phyloP scores from a whole-genome alignment of 2,888 invertebrate genomes.

The Julus scanicus region DNA sequence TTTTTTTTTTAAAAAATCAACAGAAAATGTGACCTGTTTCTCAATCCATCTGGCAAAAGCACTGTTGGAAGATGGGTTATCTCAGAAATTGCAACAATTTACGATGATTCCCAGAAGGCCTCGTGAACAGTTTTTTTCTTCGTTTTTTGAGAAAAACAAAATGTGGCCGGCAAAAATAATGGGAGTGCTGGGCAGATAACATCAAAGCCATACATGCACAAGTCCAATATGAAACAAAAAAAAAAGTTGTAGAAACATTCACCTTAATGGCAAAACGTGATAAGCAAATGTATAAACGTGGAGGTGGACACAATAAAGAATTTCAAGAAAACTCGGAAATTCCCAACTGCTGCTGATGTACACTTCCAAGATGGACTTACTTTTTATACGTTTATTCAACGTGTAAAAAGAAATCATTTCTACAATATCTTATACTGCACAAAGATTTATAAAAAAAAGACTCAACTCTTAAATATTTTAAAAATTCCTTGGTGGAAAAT shows the following conservation, averaged over 20 bases:
- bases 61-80: slow-evolving; percentile 40
- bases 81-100: slow-evolving; percentile 47
- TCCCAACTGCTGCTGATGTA: neutral
- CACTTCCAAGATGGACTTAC: neutral
- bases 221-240: slow-evolving; percentile 1
- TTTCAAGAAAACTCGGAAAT: neutral
- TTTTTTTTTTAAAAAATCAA: neutral
- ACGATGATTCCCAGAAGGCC: slow-evolving; percentile 43
- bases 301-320: neutral
- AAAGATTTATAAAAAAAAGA: too few relatives aligned
- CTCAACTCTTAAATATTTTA: too few relatives aligned
- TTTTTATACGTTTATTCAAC: too few relatives aligned
- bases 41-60: slow-evolving; percentile 41
- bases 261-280: slow-evolving; percentile 23
- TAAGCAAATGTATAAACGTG: neutral
- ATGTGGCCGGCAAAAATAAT: slow-evolving; percentile 27
- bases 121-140: neutral
- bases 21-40: slow-evolving; percentile 13
- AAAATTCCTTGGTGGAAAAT: too few relatives aligned
- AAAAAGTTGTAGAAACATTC: slow-evolving; percentile 20
- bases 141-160: slow-evolving; percentile 5
- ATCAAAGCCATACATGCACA: neutral
- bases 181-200: slow-evolving; percentile 15
- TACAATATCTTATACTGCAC: too few relatives aligned
- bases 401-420: too few relatives aligned